Evolutionary conservation across 1,140 invertebrate species (phyloP).

Genomic region (Apocrypta bakeri): DNA sequence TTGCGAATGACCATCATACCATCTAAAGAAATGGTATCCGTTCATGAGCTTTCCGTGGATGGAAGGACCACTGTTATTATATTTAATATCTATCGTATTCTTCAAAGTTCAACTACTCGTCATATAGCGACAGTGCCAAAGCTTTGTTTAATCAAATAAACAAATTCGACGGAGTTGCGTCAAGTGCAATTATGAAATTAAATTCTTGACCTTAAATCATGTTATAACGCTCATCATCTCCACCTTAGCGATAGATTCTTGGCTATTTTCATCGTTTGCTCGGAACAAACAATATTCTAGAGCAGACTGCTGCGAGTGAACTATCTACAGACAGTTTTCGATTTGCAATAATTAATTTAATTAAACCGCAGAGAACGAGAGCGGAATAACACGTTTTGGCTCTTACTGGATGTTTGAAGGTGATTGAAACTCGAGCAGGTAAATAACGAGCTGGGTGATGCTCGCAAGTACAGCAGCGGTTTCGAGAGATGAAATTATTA

Average conservation of each 20-base stretch:
- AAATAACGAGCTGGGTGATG: conserved; percentile 17
- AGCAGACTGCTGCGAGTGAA: not conserved
- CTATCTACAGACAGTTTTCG: not conserved
- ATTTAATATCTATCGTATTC: not conserved
- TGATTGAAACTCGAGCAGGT: conserved; percentile 45
- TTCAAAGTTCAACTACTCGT: not conserved
- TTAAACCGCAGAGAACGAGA: conserved; percentile 34
- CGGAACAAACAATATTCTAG: not conserved
- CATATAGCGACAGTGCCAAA: too few relatives aligned
- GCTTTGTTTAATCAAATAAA: too few relatives aligned
- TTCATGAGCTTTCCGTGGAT: not conserved
- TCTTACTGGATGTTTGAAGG: not conserved
- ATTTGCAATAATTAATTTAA: conserved; percentile 52
- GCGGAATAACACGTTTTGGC: not conserved
- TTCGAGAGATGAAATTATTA: conserved; percentile 33
- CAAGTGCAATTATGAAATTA: too few relatives aligned
- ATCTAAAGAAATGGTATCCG: not conserved
- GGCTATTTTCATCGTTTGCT: conserved; percentile 46
- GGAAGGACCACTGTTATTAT: not conserved
- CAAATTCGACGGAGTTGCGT: too few relatives aligned
- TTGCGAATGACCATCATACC: conserved; percentile 5
- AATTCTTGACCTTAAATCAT: too few relatives aligned
- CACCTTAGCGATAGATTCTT: conserved; percentile 13
- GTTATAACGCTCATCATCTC: not conserved
- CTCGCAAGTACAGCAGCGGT: not conserved